Evolutionary conservation across 2,113 vertebrate species (phyloP).

Genomic region (Ornithorhynchus anatinus): DNA sequence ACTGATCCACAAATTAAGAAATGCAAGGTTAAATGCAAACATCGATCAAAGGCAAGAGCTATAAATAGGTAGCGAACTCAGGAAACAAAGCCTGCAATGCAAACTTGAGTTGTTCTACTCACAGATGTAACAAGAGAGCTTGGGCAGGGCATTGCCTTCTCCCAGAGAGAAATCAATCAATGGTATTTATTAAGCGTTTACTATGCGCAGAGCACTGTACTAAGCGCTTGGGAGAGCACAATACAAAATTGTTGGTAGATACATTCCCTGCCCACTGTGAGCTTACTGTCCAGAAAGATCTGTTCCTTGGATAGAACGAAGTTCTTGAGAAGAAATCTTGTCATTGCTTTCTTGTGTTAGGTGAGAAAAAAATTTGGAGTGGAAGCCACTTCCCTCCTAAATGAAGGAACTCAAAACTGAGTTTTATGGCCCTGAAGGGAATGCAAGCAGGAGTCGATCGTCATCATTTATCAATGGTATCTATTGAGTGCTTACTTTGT

Average conservation of each 20-base stretch:
- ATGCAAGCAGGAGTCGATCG: too few species aligned
- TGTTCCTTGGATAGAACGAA: neutral
- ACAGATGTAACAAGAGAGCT: neutral
- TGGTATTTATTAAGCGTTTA: too few species aligned
- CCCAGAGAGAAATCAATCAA: too few species aligned
- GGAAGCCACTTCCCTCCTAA: too few species aligned
- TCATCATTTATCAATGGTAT: too few species aligned
- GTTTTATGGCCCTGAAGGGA: too few species aligned
- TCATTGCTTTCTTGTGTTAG: neutral
- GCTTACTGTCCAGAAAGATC: neutral
- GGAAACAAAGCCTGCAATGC: constrained; percentile 52
- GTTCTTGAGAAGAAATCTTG: neutral
- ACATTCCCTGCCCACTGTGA: too few species aligned
- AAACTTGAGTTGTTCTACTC: constrained; percentile 41
- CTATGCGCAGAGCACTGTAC: too few species aligned
- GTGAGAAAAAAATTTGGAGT: neutral
- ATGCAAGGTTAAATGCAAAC: constrained; percentile 65
- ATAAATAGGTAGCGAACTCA: constrained; percentile 64
- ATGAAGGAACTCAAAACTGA: too few species aligned
- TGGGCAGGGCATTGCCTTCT: neutral
- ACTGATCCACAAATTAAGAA: constrained; percentile 65
- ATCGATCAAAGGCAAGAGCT: constrained; percentile 55
- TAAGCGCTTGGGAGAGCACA: too few species aligned
- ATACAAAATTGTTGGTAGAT: too few species aligned
- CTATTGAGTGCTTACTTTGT: too few species aligned